These are phyloP conservation scores for Brachionus rubens DNA, from an alignment of 1,140 invertebrate species.

Conservation along the genomic window DNA sequence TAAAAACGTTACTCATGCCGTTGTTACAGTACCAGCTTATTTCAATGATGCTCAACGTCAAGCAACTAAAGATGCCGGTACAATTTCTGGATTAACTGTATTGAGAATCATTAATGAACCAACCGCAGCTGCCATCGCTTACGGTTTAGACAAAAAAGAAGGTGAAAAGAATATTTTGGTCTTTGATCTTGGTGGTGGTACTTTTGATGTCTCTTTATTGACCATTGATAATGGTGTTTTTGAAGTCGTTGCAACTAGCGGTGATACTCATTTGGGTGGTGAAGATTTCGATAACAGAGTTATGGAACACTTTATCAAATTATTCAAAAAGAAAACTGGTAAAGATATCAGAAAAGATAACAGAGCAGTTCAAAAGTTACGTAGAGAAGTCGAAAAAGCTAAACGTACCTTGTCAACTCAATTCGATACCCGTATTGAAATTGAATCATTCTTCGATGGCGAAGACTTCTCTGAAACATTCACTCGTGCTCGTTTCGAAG, in stretches of 20 bases:
- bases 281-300: constrained; percentile 98
- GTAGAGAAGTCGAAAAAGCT: constrained; percentile 94
- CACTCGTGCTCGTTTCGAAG: constrained; percentile 97
- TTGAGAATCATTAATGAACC: constrained; percentile 99
- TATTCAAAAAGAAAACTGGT: constrained; percentile 98
- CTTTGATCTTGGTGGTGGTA: constrained; percentile 98
- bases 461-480: constrained; percentile 99
- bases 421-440: constrained; percentile 95
- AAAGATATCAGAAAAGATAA: constrained; percentile 93
- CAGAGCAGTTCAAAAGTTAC: constrained; percentile 88
- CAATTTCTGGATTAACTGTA: constrained; percentile 67
- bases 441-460: constrained; percentile 98
- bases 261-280: constrained; percentile 93
- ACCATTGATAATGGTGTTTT: constrained; percentile 97
- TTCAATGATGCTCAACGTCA: constrained; percentile 78
- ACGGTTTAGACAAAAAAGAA: constrained; percentile 97
- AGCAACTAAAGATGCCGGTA: constrained; percentile 61
- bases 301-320: constrained; percentile 96
- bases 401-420: constrained; percentile 90
- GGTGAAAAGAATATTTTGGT: constrained; percentile 98
- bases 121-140: constrained; percentile 88
- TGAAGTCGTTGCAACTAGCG: constrained; percentile 88
- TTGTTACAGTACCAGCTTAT: constrained; percentile 94
- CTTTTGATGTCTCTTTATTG: constrained; percentile 96
- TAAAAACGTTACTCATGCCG: constrained; percentile 88